A percentile compares a stretch with the other conserved stretches of the same genome.
phyloP scores from a whole-genome alignment of 1,140 invertebrate genomes.

The Drosophila littoralis region DNA sequence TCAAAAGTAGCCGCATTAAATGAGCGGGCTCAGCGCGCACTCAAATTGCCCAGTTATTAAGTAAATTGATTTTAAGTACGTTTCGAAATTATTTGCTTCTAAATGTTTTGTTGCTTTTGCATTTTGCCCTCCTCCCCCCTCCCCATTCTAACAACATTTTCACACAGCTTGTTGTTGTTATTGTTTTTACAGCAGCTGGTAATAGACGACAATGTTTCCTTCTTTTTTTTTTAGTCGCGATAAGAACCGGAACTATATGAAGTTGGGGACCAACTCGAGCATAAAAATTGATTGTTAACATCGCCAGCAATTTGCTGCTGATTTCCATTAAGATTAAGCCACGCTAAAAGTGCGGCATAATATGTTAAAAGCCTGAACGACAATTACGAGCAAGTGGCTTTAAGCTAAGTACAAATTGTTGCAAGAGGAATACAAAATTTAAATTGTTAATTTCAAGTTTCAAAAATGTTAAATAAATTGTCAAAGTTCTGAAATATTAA shows the following conservation, averaged over 20 bases:
- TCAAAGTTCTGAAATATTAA: too few species aligned
- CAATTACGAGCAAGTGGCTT: constrained; percentile 22
- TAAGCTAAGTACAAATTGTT: constrained; percentile 7
- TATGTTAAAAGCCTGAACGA: constrained; percentile 9
- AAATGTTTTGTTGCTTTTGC: constrained; percentile 71
- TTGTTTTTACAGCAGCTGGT: constrained; percentile 23
- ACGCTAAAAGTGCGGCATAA: constrained; percentile 33
- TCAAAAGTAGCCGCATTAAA: constrained; percentile 50
- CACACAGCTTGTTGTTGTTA: constrained; percentile 7
- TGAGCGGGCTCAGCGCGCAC: constrained; percentile 27
- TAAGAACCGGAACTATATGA: constrained; percentile 23
- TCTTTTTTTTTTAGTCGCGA: constrained; percentile 22
- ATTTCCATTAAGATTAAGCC: constrained; percentile 61
- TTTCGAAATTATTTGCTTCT: constrained; percentile 80
- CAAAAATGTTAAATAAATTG: too few species aligned
- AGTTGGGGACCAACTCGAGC: constrained; percentile 7
- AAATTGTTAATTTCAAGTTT: too few species aligned
- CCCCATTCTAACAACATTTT: constrained; percentile 28
- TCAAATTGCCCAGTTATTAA: constrained; percentile 83
- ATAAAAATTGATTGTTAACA: constrained; percentile 76
- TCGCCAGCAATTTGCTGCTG: constrained; percentile 68
- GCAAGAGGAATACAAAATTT: background rate
- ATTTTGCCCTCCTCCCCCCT: background rate
- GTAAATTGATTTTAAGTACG: constrained; percentile 84
- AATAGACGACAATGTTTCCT: background rate